Evolutionary conservation across 2,888 invertebrate genomes (phyloP).

Genomic region (Mimachlamys varia): DNA sequence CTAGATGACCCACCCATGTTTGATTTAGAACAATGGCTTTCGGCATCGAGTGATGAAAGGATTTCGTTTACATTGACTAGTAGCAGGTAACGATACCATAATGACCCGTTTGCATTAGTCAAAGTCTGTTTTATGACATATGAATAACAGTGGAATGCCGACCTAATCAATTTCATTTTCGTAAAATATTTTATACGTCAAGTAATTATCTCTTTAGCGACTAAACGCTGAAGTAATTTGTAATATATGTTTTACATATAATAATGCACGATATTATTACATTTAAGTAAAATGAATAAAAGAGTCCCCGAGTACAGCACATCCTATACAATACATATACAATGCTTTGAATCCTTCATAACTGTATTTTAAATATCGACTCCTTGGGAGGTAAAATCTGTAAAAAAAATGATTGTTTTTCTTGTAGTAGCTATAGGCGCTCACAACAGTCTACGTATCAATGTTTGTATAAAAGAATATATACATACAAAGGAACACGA

Average conservation of each 20-base stretch:
- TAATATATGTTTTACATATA: not conserved
- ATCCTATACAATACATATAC: not conserved
- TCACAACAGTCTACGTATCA: too few relatives aligned
- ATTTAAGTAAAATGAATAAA: not conserved
- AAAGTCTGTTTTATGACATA: not conserved
- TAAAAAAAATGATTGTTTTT: too few relatives aligned
- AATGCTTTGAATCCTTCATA: not conserved
- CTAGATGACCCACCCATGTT: not conserved
- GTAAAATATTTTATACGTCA: not conserved
- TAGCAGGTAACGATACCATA: not conserved
- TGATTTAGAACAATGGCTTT: constrained; percentile 22
- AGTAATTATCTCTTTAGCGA: not conserved
- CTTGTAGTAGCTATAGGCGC: too few relatives aligned
- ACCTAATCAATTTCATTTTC: not conserved
- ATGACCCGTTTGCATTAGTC: not conserved
- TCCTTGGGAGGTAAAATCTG: not conserved
- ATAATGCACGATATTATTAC: not conserved
- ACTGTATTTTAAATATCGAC: not conserved
- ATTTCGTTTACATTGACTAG: constrained; percentile 21
- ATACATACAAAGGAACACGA: not conserved
- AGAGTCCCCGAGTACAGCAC: not conserved
- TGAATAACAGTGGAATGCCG: not conserved
- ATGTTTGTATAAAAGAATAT: too few relatives aligned
- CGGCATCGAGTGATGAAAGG: constrained; percentile 17
- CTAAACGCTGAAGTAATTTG: not conserved